Conservation (phyloP, 1,140 invertebrate genomes). For the Anastrepha ludens region DNA sequence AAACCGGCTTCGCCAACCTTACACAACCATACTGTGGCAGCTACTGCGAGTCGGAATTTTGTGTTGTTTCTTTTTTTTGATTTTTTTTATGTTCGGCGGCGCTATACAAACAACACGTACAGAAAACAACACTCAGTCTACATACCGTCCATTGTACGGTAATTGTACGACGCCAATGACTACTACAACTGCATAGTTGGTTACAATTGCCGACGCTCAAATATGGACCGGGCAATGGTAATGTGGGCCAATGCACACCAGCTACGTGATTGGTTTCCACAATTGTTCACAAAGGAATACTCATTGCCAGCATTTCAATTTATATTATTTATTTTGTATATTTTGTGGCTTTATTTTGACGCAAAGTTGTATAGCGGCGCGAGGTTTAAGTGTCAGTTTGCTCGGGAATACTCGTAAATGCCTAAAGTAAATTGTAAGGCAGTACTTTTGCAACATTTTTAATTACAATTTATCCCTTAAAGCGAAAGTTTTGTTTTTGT, state of each 20-base stretch:
- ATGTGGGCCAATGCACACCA: background rate
- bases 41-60: too few species aligned
- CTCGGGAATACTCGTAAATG: background rate
- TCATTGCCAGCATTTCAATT: conserved; percentile 46
- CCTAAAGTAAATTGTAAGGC: background rate
- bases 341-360: background rate
- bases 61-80: too few species aligned
- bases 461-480: conserved; percentile 20
- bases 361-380: background rate
- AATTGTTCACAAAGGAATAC: conserved; percentile 12
- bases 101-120: too few species aligned
- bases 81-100: too few species aligned
- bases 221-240: background rate
- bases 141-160: too few species aligned
- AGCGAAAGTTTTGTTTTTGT: background rate
- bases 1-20: too few species aligned
- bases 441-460: conserved; percentile 9
- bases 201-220: background rate
- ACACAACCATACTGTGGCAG: too few species aligned
- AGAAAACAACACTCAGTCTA: too few species aligned
- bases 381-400: background rate
- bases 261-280: conserved; percentile 15
- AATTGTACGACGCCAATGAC: too few species aligned
- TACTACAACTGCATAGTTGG: too few species aligned
- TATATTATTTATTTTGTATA: conserved; percentile 33